Conservation (phyloP, 1,140 invertebrate species). For the Listronotus bonariensis region DNA sequence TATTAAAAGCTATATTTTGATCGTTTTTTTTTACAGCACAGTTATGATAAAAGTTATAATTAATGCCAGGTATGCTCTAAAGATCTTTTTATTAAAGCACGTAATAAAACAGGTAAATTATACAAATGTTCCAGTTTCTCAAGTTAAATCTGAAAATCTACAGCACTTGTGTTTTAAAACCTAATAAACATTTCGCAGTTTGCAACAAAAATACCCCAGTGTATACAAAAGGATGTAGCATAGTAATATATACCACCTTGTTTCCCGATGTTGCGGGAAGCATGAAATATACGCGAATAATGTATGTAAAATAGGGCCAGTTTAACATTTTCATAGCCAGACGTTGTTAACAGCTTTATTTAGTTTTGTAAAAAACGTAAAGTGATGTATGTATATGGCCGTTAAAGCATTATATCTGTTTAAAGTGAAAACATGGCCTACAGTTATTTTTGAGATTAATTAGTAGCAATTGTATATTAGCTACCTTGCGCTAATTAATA, state of each 20-base stretch:
- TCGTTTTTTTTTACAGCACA: too few species aligned
- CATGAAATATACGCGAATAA: conserved; percentile 32
- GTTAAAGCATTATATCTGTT: too few species aligned
- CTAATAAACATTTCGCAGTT: conserved; percentile 25
- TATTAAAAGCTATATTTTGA: too few species aligned
- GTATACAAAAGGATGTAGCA: conserved; percentile 30
- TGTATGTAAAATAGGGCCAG: conserved; percentile 28
- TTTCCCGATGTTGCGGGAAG: conserved; percentile 29
- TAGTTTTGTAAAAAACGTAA: conserved; percentile 13
- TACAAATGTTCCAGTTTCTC: not conserved
- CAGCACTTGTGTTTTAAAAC: conserved; percentile 5
- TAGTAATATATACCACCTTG: conserved; percentile 31
- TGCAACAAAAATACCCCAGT: conserved; percentile 29
- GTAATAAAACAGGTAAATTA: too few species aligned
- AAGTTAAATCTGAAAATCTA: conserved; percentile 9
- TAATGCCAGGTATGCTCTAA: too few species aligned
- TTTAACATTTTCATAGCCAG: conserved; percentile 31
- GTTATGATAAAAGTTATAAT: too few species aligned
- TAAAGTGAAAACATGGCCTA: too few species aligned
- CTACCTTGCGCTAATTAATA: too few species aligned
- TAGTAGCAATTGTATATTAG: too few species aligned
- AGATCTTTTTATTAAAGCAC: too few species aligned
- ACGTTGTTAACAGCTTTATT: conserved; percentile 32
- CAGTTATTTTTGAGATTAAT: too few species aligned
- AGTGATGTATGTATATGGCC: not conserved